Base-by-base conservation (phyloP, 2,888 invertebrate species). In the Ceratothoa steindachneri region DNA sequence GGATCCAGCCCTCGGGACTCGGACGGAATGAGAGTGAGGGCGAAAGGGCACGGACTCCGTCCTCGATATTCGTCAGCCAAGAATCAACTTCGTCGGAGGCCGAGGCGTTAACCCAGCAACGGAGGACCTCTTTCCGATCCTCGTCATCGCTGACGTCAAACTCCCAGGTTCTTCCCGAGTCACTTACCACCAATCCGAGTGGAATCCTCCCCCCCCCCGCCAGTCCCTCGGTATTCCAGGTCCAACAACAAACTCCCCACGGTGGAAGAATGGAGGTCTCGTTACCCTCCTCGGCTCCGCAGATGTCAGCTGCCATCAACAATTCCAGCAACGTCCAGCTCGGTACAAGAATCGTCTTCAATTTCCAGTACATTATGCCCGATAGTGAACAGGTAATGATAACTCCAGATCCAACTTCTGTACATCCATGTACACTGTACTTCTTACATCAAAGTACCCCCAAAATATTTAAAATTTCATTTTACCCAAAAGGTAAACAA, bases 301-400 rank as follows among this genome's bases (percentile, higher is more conserved):
- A 60, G 27, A 60, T 60, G 60, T 60, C 60, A 24, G 60, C 60
- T 2, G 60, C 60, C 12, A 60, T 60, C 12, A 60, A 60, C 27
- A 60, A 60, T 60, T 60, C 60, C 19, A 60, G 60, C 3, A 60
- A 60, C 60, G 60, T 60, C 1, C 60, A 60, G 24, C n/a, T 60
- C 22, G 60, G 60, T 1, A 60, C 60, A 12, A n/a, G 24, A 24
- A 60, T 60, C 24, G 60, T 60, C 27, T 60, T 12, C 3, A 60
- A 60, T 24, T n/a, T n/a, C n/a, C n/a, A n/a, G n/a, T 60, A 60
- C 24, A 22, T 22, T 60, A 60, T 60, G n/a, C 24, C 60, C 3
- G 60, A 60, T n/a, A n/a, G 22, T 22, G 60, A 60, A 60, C 60
- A 60, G 60, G 60, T 60, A 60, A 3, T n/a, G n/a, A n/a, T n/a